Conservation (phyloP, 2,797 vertebrate species). For the Lithobates sylvaticus region DNA sequence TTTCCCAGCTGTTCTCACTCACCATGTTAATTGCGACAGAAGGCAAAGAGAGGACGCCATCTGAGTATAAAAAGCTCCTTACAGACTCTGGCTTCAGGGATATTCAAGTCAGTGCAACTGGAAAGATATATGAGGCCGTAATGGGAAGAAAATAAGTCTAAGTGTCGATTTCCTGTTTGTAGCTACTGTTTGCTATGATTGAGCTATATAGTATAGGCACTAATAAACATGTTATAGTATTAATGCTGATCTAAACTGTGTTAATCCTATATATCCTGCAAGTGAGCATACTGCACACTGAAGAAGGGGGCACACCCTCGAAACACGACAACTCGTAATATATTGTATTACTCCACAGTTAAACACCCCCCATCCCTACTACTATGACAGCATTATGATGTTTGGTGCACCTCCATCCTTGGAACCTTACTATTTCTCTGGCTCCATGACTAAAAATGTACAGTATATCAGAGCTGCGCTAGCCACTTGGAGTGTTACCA, state of each 20-base stretch:
- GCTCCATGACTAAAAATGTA: too few species aligned
- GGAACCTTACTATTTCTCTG: too few species aligned
- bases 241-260: background rate
- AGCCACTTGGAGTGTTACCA: too few species aligned
- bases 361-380: too few species aligned
- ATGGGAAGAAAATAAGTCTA: constrained; percentile 77
- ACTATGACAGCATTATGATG: too few species aligned
- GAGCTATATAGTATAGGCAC: background rate
- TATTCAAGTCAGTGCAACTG: constrained; percentile 77
- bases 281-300: background rate
- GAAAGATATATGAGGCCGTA: constrained; percentile 84
- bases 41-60: constrained; percentile 81
- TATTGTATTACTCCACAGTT: too few species aligned
- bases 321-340: too few species aligned
- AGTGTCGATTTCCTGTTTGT: background rate
- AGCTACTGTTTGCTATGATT: background rate
- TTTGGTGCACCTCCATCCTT: too few species aligned
- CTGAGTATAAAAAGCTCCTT: constrained; percentile 79
- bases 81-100: constrained; percentile 77
- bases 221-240: background rate
- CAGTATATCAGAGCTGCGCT: too few species aligned
- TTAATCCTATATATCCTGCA: background rate
- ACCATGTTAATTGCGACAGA: constrained; percentile 92
- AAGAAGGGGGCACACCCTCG: too few species aligned
- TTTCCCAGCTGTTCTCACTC: constrained; percentile 84